Evolutionary conservation across 1,140 invertebrate genomes (phyloP), one percentile per base, ranked within the genome.

Genomic region (Drosophila persimilis): DNA sequence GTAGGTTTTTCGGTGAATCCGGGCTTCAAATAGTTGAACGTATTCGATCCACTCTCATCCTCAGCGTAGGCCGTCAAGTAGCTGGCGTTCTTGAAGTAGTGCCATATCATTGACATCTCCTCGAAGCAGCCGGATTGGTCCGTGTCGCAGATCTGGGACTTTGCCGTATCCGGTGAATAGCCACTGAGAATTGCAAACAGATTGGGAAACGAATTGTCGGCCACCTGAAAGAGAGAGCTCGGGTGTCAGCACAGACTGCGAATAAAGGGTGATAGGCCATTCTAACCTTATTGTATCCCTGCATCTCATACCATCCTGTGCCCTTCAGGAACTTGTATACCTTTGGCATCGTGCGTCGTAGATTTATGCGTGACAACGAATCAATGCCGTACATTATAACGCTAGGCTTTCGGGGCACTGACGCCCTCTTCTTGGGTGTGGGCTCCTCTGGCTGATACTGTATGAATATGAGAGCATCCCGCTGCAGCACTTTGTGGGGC

Each of bases 131-230:
- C 1, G 80, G 58, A 6, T 67, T 86, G 58, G 79, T 91, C 11
- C 93, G 94, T 92, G 54, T 92, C 90, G 71, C 94, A 95, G 62
- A 92, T 83, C 0, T 73, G 31, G 20, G 88, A 56, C 63, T 92
- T 90, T 13, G 93, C 91, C 72, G 92, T 90, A 8, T 79, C 70
- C 43, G 90, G 77, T 85, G 85, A 94, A 52, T 93, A 92, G 1
- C 96, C 96, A 4, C 94, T 95, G 6, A 97, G 90, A 3, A 95
- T 91, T 0, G 96, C 95, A 92, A 97, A 94, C 15, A 97, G 79
- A 90, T 97, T 97, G 1, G 96, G 95, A 81, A 95, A 96, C 0
- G 95, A 96, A 63, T 97, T 96, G 67, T 96, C 95, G 0, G 93
- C 96, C 61, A 93, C 89, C 93, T 93, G 55, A 77, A 91, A 66